Percentiles rank a stretch among this genome's conserved stretches.
phyloP scores from a whole-genome alignment of 35 echinoderm and acorn worm species.

The Nesometra sesokonis region DNA sequence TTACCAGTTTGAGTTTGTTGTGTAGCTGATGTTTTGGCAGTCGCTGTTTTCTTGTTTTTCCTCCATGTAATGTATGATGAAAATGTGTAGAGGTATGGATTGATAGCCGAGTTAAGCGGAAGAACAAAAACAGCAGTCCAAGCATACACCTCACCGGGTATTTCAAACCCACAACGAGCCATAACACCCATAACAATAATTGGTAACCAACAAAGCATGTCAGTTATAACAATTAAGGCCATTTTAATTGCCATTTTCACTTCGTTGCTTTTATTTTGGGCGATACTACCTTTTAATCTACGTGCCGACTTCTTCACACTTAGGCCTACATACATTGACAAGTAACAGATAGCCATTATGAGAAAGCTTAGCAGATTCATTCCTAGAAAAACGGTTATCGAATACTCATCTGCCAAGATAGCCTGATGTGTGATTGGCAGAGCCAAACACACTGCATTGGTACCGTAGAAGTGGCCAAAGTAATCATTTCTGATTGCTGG shows the following conservation, averaged over 20 bases:
- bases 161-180: constrained; percentile 29
- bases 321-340: constrained; percentile 51
- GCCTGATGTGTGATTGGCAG: constrained; percentile 27
- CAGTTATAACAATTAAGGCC: constrained; percentile 64
- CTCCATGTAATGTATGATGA: constrained; percentile 21
- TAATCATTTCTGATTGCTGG: constrained; percentile 14
- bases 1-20: no score
- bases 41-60: no score
- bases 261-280: constrained; percentile 33
- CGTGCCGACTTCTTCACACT: constrained; percentile 40
- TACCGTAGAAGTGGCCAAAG: constrained; percentile 40
- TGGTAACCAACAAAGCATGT: constrained; percentile 83
- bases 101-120: constrained; percentile 73
- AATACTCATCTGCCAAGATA: constrained; percentile 38
- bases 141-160: constrained; percentile 48
- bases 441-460: constrained; percentile 64
- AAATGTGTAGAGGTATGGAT: constrained; percentile 73
- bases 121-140: constrained; percentile 70
- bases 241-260: constrained; percentile 79
- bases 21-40: no score
- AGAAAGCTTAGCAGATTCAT: constrained; percentile 52
- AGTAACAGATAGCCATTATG: constrained; percentile 40
- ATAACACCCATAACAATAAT: constrained; percentile 73
- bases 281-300: background rate
- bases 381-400: constrained; percentile 49